These are phyloP conservation scores for Microcebus jonahi DNA, from an alignment of 2,113 vertebrate genomes.

Conservation along the genomic window DNA sequence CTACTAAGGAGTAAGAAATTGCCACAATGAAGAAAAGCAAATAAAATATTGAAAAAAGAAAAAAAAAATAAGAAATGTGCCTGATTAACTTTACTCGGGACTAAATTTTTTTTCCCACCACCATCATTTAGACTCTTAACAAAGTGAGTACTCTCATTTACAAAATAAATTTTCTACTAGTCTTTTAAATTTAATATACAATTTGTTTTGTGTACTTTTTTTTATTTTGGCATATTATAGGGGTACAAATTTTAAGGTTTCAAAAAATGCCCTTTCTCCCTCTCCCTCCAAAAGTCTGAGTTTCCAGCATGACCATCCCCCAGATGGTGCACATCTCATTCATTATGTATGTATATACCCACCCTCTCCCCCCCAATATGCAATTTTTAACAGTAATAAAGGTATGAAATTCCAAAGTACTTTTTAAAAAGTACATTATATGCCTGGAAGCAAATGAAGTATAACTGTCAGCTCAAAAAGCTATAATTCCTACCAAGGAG, in stretches of 20 bases:
- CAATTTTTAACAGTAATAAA: slow-evolving; percentile 38
- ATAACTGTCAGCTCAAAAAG: slow-evolving; percentile 4
- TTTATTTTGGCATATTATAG: too few species aligned
- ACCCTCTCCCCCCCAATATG: not conserved
- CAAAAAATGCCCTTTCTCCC: too few species aligned
- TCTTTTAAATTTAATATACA: slow-evolving; percentile 17
- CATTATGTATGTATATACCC: too few species aligned
- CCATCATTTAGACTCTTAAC: not conserved
- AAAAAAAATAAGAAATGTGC: not conserved
- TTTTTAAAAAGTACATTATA: slow-evolving; percentile 49
- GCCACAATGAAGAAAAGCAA: too few species aligned
- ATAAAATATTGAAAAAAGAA: too few species aligned
- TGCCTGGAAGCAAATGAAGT: slow-evolving; percentile 26
- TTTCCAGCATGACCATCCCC: too few species aligned
- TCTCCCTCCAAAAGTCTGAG: too few species aligned
- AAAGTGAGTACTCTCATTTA: not conserved
- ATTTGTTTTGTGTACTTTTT: not conserved
- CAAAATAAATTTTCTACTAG: slow-evolving; percentile 12
- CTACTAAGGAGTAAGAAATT: not conserved
- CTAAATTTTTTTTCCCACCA: not conserved
- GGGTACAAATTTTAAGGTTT: too few species aligned
- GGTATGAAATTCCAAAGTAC: slow-evolving; percentile 3
- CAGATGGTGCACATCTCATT: too few species aligned
- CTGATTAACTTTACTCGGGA: not conserved
- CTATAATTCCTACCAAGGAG: slow-evolving; percentile 18